Percentiles rank a stretch among this genome's conserved stretches.
These are phyloP conservation scores for Morone saxatilis DNA, from an alignment of 2,113 vertebrate species.

Conservation along the genomic window DNA sequence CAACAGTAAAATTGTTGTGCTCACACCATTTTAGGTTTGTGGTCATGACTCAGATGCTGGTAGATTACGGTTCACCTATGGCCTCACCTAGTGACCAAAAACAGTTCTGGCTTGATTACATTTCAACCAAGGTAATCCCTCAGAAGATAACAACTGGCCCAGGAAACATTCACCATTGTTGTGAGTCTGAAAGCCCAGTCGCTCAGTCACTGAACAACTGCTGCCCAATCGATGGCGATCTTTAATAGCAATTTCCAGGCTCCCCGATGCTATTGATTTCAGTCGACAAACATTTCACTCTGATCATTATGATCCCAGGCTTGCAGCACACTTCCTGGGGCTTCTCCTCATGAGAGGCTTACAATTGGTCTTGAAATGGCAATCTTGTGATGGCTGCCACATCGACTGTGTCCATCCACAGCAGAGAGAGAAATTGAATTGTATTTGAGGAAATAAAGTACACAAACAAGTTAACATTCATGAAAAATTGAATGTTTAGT, in stretches of 20 bases:
- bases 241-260: conserved; percentile 83
- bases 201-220: conserved; percentile 65
- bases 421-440: conserved; percentile 55
- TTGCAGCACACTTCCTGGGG: conserved; percentile 74
- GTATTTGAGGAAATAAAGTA: conserved; percentile 52
- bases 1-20: not conserved
- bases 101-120: conserved; percentile 61
- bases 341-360: conserved; percentile 61
- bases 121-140: conserved; percentile 57
- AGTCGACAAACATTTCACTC: conserved; percentile 82
- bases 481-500: conserved; percentile 21
- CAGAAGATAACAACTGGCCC: conserved; percentile 53
- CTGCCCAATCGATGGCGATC: conserved; percentile 75
- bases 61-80: conserved; percentile 28
- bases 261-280: conserved; percentile 80
- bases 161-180: conserved; percentile 55
- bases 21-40: not conserved
- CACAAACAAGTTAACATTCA: conserved; percentile 59
- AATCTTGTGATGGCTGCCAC: conserved; percentile 53
- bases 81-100: conserved; percentile 33
- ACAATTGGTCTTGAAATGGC: conserved; percentile 72
- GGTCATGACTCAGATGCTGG: not conserved
- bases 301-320: conserved; percentile 80
- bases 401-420: conserved; percentile 41
- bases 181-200: conserved; percentile 53